Evolutionary conservation across 2,888 invertebrate genomes (phyloP).

Genomic region (Acanthosepion esculentum): DNA sequence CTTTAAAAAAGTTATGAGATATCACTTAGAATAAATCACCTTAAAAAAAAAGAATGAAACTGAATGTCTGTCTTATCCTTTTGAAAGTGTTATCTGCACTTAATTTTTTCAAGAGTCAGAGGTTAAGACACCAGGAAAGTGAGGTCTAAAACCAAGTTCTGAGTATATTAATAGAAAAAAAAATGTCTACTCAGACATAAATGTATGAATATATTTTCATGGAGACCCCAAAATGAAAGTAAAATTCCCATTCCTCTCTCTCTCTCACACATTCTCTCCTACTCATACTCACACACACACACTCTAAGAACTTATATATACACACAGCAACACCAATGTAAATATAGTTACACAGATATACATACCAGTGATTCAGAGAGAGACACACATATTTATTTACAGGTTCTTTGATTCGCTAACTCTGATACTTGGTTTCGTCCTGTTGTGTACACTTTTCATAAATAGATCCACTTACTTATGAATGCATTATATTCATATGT

Average conservation of each 20-base stretch:
- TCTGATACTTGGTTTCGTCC: not conserved
- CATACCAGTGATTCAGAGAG: not conserved
- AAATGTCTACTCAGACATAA: not conserved
- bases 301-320: not conserved
- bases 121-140: not conserved
- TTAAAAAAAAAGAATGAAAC: not conserved
- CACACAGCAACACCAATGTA: not conserved
- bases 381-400: not conserved
- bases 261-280: not conserved
- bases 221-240: slow-evolving; percentile 33
- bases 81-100: not conserved
- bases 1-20: slow-evolving; percentile 33
- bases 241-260: not conserved
- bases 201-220: slow-evolving; percentile 13
- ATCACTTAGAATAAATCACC: slow-evolving; percentile 33
- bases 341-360: not conserved
- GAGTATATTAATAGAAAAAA: slow-evolving; percentile 21
- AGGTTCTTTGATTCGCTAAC: not conserved
- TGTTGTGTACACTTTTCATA: slow-evolving; percentile 8
- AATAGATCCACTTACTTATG: slow-evolving; percentile 18
- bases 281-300: not conserved
- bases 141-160: slow-evolving; percentile 33
- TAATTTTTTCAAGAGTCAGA: slow-evolving; percentile 1
- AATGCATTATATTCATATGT: slow-evolving; percentile 33
- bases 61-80: slow-evolving; percentile 33